Base-by-base conservation (phyloP, 1,140 invertebrate genomes). In the Aphaenogaster ashmeadi region DNA sequence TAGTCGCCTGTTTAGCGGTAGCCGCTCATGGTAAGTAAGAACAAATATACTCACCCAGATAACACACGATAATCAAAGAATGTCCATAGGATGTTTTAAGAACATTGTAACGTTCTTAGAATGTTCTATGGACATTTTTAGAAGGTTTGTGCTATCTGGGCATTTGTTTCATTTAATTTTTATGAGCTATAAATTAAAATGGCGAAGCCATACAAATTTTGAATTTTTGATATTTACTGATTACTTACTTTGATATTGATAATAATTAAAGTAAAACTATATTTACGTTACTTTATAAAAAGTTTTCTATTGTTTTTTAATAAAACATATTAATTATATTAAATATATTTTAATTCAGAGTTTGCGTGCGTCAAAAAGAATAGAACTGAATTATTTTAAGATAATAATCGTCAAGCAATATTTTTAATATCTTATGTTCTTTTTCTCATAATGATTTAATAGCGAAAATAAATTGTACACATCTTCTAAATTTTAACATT, bases 21-120 rank as follows among this genome's bases (percentile, higher is more conserved):
- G 21, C 69, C 2, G 80, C 36, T 27, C 33, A 69, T 3, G 89
- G 89, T 91, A 74, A 90, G 9, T 5, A n/a, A 78, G 0, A 47
- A n/a, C 6, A 64, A 64, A 64, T 36, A 64, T n/a, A n/a, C n/a
- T n/a, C n/a, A n/a, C n/a, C n/a, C n/a, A n/a, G n/a, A n/a, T n/a
- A n/a, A n/a, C n/a, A n/a, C n/a, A n/a, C n/a, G n/a, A n/a, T n/a
- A n/a, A n/a, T n/a, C n/a, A n/a, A n/a, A n/a, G n/a, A n/a, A n/a
- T n/a, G n/a, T n/a, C n/a, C n/a, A n/a, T n/a, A n/a, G n/a, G n/a
- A n/a, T n/a, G n/a, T n/a, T n/a, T n/a, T n/a, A n/a, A n/a, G n/a
- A n/a, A n/a, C n/a, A n/a, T n/a, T n/a, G n/a, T n/a, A n/a, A n/a
- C n/a, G n/a, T n/a, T n/a, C n/a, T n/a, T n/a, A n/a, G n/a, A n/a